phyloP scores from a whole-genome alignment of 2,797 vertebrate genomes.

The Myotis pilosus region DNA sequence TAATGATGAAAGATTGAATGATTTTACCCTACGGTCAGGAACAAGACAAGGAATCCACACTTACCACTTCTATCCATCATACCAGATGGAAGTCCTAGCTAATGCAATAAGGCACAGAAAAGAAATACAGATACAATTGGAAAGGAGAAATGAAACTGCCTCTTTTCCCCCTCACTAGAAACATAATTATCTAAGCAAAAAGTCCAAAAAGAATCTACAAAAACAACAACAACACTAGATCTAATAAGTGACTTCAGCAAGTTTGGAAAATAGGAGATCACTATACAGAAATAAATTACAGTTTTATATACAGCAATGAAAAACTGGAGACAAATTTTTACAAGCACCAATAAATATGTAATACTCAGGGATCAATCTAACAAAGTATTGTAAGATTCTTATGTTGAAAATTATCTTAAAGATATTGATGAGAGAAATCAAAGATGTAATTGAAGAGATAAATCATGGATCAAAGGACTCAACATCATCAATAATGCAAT shows the following conservation, averaged over 20 bases:
- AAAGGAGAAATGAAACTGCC: not conserved
- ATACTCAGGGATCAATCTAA: not conserved
- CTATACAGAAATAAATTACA: not conserved
- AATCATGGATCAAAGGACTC: conserved; percentile 1
- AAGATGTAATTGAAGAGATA: not conserved
- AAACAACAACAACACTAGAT: not conserved
- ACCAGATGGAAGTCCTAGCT: not conserved
- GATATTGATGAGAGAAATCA: not conserved
- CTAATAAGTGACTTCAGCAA: not conserved
- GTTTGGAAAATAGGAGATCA: not conserved
- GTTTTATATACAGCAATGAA: conserved; percentile 29
- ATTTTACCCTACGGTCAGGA: not conserved
- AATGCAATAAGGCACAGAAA: not conserved
- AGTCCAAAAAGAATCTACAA: not conserved
- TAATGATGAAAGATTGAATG: not conserved
- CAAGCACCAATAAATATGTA: not conserved
- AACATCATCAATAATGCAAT: not conserved
- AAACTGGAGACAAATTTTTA: not conserved
- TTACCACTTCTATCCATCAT: not conserved
- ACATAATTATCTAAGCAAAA: not conserved
- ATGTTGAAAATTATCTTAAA: not conserved
- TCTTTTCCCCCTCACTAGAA: not conserved
- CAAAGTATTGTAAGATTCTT: not conserved
- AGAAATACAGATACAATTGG: not conserved
- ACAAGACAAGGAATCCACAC: not conserved